Evolutionary conservation across 2,113 vertebrate genomes (phyloP).

Genomic region (Aptenodytes forsteri): DNA sequence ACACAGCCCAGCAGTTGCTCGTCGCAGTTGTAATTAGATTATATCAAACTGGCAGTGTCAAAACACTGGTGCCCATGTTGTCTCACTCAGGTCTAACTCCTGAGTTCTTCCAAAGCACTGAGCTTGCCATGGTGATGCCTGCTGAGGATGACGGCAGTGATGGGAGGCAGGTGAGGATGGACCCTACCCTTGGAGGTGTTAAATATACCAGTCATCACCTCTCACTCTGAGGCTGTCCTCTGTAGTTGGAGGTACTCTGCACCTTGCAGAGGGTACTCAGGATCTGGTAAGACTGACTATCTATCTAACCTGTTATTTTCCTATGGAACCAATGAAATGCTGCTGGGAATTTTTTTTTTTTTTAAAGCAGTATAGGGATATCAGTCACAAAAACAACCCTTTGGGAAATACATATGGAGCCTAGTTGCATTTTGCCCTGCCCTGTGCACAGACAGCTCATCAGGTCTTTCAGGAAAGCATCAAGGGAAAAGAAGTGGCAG

Average conservation of each 20-base stretch:
- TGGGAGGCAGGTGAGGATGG: neutral
- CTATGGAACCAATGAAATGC: neutral
- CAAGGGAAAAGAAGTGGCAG: neutral
- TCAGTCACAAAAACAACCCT: neutral
- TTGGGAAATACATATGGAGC: neutral
- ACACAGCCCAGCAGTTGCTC: constrained; percentile 13
- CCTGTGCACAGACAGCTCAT: neutral
- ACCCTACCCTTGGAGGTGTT: neutral
- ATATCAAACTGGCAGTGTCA: constrained; percentile 35
- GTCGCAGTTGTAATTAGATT: constrained; percentile 54
- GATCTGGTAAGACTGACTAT: neutral
- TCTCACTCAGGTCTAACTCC: constrained; percentile 32
- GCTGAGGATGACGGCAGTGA: neutral
- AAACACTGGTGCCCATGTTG: neutral
- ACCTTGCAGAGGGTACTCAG: neutral
- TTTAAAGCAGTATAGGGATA: neutral
- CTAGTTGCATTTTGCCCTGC: neutral
- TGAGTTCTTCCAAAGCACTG: constrained; percentile 10
- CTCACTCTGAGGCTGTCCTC: neutral
- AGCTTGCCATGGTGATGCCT: neutral
- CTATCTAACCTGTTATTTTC: neutral
- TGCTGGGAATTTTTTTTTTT: neutral
- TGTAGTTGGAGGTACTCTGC: neutral
- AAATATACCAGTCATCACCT: neutral
- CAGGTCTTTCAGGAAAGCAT: neutral